Conservation (phyloP, 1,140 invertebrate species). For the Rhopalosiphum maidis region DNA sequence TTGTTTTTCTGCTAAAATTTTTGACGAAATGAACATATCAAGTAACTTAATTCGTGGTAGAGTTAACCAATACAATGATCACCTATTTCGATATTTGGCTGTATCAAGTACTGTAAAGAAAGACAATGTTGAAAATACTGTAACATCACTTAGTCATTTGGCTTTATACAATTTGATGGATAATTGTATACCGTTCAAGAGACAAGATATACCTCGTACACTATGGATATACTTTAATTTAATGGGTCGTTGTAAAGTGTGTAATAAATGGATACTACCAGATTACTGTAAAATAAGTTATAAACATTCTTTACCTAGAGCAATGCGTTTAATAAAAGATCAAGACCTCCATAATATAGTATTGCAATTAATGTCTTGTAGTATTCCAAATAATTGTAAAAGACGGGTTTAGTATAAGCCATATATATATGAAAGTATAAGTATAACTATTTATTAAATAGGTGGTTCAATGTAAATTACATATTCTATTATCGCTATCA, state of each 20-base stretch:
- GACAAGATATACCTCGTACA: slow-evolving; percentile 19
- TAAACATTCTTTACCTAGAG: background rate
- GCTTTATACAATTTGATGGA: background rate
- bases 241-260: background rate
- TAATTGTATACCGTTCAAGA: background rate
- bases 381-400: background rate
- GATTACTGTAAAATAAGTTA: background rate
- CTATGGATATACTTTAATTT: background rate
- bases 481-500: background rate
- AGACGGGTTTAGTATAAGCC: background rate
- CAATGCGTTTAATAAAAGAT: background rate
- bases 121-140: background rate
- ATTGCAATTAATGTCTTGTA: too few species aligned
- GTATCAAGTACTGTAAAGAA: background rate
- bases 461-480: background rate
- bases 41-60: background rate
- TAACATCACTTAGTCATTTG: background rate
- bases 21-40: background rate
- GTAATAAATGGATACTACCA: background rate
- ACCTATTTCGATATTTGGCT: background rate
- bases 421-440: background rate
- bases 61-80: background rate
- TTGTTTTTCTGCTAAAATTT: background rate
- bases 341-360: too few species aligned
- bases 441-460: background rate